Base-by-base conservation (phyloP, 2,797 vertebrate genomes). In the Molossus alvarezi region DNA sequence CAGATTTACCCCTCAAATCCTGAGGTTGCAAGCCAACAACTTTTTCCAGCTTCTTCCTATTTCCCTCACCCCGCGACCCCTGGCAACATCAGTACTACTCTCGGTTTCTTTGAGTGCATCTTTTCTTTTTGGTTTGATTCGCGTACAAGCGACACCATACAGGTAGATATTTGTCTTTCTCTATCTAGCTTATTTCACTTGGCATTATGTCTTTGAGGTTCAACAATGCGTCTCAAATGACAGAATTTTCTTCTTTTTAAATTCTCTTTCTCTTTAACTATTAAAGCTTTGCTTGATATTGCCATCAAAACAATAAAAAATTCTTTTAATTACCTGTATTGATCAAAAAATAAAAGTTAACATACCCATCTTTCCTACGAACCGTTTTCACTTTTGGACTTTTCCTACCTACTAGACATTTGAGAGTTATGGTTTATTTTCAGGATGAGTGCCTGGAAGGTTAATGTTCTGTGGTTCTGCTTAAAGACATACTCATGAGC, bases 381-480 rank as follows among this genome's bases (percentile, higher is more conserved):
- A 51, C 0, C 41, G 18, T 27, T 64, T 88, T 53, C 55, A 75
- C 12, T 33, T 69, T 93, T 93, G n/a, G 33, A 80, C 25, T 90
- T 86, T 83, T 65, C 5, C 17, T 27, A 73, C 14, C 13, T 85
- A 58, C 10, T 64, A 58, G 60, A 45, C 2, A 72, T 73, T 60
- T 77, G 33, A 90, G 33, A 67, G 51, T 62, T 85, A 45, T 9
- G 7, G 11, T 51, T 87, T 87, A 37, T 92, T 90, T 80, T 82
- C 57, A 75, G 23, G 12, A 12, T 85, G 17, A 69, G 1, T 65
- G 5, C 18, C n/a, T 76, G 1, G 14, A 91, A 85, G 27, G 7
- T n/a, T 93, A 81, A 62, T 84, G 67, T 82, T 69, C 25, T 83
- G 5, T 72, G 27, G 75, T 95, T 95, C 9, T 96, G 83, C 69